These are phyloP conservation scores for Sparus aurata DNA, from an alignment of 2,797 vertebrate species.

Conservation along the genomic window DNA sequence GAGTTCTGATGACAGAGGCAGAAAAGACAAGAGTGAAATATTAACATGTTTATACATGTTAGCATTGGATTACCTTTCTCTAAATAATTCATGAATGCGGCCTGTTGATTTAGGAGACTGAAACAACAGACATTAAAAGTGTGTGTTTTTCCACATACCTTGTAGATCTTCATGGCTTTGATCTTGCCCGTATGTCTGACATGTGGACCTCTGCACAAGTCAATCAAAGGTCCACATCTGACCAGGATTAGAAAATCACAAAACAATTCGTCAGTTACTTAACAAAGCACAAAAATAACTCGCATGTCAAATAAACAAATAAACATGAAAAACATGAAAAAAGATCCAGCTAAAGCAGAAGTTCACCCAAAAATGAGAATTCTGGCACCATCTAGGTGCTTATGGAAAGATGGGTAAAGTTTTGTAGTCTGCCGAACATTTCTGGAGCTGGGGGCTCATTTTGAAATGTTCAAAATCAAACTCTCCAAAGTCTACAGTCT, in stretches of 20 bases:
- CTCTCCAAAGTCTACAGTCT: too few relatives aligned
- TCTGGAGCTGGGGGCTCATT: too few relatives aligned
- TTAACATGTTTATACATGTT: neutral
- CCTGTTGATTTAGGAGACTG: too few relatives aligned
- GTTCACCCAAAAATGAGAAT: too few relatives aligned
- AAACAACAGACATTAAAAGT: neutral
- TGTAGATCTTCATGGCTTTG: slow-evolving; percentile 94
- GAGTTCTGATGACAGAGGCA: slow-evolving; percentile 87
- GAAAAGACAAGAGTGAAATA: neutral
- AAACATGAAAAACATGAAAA: neutral
- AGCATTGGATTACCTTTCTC: neutral
- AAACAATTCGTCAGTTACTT: neutral
- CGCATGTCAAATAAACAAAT: neutral
- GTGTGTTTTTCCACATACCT: slow-evolving; percentile 81
- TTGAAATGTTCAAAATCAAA: too few relatives aligned
- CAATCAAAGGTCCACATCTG: slow-evolving; percentile 94
- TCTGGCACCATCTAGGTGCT: too few relatives aligned
- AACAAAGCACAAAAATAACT: accelerated
- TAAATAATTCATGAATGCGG: neutral
- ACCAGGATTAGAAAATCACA: slow-evolving; percentile 3
- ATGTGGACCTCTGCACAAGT: slow-evolving; percentile 96
- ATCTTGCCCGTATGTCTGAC: slow-evolving; percentile 97
- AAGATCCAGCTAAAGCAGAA: too few relatives aligned
- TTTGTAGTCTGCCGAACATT: too few relatives aligned
- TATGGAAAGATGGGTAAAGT: too few relatives aligned